phyloP scores from a whole-genome alignment of 2,113 vertebrate species.

The Bufo gargarizans region DNA sequence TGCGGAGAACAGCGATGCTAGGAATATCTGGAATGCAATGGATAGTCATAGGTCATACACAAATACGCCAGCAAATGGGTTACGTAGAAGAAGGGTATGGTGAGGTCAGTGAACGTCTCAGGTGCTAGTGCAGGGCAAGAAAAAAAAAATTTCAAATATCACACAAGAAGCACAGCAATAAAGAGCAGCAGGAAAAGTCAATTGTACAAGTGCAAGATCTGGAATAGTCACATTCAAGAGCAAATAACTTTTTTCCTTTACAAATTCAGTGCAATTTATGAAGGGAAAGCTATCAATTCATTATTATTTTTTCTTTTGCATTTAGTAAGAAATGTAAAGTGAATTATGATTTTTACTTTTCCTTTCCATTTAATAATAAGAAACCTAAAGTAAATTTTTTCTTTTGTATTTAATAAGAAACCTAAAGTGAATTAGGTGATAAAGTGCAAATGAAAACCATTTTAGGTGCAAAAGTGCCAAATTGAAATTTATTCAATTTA shows the following conservation, averaged over 20 bases:
- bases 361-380: too few relatives aligned
- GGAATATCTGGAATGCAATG: slow-evolving; percentile 16
- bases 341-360: too few relatives aligned
- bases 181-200: not conserved
- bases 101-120: slow-evolving; percentile 5
- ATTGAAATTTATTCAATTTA: slow-evolving; percentile 30
- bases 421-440: slow-evolving; percentile 30
- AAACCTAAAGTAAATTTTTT: too few relatives aligned
- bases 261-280: slow-evolving; percentile 24
- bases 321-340: too few relatives aligned
- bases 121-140: slow-evolving; percentile 40
- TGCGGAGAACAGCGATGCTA: not conserved
- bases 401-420: not conserved
- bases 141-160: not conserved
- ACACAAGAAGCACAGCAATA: slow-evolving; percentile 41
- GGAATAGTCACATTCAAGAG: slow-evolving; percentile 11
- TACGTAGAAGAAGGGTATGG: slow-evolving; percentile 21
- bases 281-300: not conserved
- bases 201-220: slow-evolving; percentile 6
- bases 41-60: slow-evolving; percentile 12
- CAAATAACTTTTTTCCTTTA: not conserved
- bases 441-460: slow-evolving; percentile 76
- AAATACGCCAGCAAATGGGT: slow-evolving; percentile 20
- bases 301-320: not conserved
- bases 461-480: slow-evolving; percentile 66